Evolutionary conservation across 1,140 invertebrate genomes (phyloP), one percentile per base, ranked within the genome.

Genomic region (Musca domestica): DNA sequence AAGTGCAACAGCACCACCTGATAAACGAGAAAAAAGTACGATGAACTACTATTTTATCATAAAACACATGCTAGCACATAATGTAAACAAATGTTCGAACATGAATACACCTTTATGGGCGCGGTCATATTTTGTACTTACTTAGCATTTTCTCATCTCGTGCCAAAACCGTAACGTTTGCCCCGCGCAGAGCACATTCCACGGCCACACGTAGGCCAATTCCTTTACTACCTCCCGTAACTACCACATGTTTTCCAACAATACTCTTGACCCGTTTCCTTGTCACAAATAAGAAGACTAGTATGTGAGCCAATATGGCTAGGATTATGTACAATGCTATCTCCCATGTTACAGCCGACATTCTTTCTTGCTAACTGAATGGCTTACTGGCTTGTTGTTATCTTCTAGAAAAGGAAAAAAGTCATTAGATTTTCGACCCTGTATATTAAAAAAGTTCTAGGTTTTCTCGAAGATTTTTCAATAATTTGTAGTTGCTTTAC

Each of bases 141-240:
- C 79, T 83, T 12, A 97, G 82, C 81, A 88, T 91, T 67, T 83
- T 75, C 41, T 87, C 72, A 83, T 96, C 88, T 75, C 96, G 86
- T 3, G 96, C 95, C 52, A 97, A 86, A 52, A 99, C 88, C 0
- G 95, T 95, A 0, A 99, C 92, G 84, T 93, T 85, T 3, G 94
- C 95, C 58, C 96, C 96, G 71, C 86, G 80, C 78, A 85, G 85
- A 2, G 89, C 90, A 34, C 89, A 92, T 75, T 92, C 85, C 15
- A 90, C 84, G 1, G 95, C 96, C 19, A 94, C 77, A 54, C 88
- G 87, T 81, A 94, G 92, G 3, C 96, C 96, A 73, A 98, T 98
- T 6, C 96, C 96, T 84, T 94, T 96, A 0, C 96, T 98, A 30
- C 96, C 96, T 56, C 96, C 96, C 23, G 94, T 96, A n/a, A 98